Base-by-base conservation (phyloP, 2,888 invertebrate species). In the Tachina grossa region DNA sequence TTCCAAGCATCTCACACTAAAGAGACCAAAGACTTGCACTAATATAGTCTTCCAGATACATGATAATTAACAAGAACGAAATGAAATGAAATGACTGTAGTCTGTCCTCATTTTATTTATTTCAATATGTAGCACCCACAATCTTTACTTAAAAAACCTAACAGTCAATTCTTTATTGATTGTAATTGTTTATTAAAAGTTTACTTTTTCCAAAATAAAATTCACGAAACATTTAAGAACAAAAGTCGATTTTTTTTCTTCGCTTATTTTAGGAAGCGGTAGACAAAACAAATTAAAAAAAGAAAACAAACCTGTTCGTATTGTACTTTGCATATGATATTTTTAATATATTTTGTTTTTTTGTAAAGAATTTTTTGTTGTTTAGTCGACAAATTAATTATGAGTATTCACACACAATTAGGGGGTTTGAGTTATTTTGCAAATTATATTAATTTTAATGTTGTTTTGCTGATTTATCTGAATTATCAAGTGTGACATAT, bases 221-320 rank as follows among this genome's bases (percentile, higher is more conserved):
- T 68, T 77, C 41, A 55, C 47, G 22, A 47, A 51, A 69, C 16
- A 59, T 83, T 53, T 31, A 55, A 49, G 49, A 16, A 31, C 31
- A 76, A 72, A 80, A 57, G 22, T 55, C 11, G 13, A 39, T 41
- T 69, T 51, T n/a, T 43, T 11, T 55, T 13, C n/a, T 66, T 43
- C 16, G 22, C 4, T 63, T 22, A 13, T 39, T 76, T 31, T 75
- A 45, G 53, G 5, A 9, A 49, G 57, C 9, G 53, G 16, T 63
- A 61, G 80, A 59, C 14, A 61, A 51, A 74, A 68, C 66, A 84
- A 66, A 79, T 31, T 43, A 53, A 41, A 65, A 77, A 6, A 68
- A 16, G 16, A 51, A 11, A 22, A 22, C 16, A 77, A 83, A 86
- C 86, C 79, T 83, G 85, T 87, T 83, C 76, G 80, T 87, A 83